Base-by-base conservation (phyloP, 2,888 invertebrate species). In the Kryphioiulus occultus region DNA sequence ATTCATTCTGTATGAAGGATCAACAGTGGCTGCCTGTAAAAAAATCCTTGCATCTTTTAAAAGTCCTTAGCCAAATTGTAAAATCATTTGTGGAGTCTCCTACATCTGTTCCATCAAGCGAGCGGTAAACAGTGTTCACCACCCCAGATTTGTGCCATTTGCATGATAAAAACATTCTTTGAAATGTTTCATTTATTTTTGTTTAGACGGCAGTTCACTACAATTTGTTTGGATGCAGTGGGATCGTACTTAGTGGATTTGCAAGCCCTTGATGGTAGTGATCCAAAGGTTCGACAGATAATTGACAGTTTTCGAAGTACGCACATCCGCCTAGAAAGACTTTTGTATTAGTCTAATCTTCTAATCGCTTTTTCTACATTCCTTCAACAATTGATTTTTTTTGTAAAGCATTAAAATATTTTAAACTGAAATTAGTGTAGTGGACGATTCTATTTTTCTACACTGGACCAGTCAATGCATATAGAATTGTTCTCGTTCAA, bases 1-100 rank as follows among this genome's bases (percentile, higher is more conserved):
- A 59, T 86, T 86, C 15, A 78, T 84, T 87, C 91, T 95, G 95
- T 89, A 95, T 95, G 91, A 95, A 96, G 92, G 97, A 97, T 92
- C 95, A 96, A 87, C 95, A 95, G 90, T 98, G 98, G 97, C 94
- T 96, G 88, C 95, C 95, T 30, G 95, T 95, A 92, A 96, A 96
- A 87, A 95, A 96, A 91, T 97, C 97, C 92, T 95, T 95, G 91
- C 97, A 98, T 93, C 93, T 97, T 89, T 95, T 97, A 89, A 94
- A 95, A 91, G 96, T 95, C 5, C 94, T 96, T 35, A 95, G 95
- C 88, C 93, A 94, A 90, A 93, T 98, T 90, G 94, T 97, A 89
- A 94, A 94, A 89, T 93, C 94, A 85, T 95, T 96, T 90, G 94
- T 95, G 86, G 94, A 94, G 88, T 94, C 94, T 90, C 94, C 95